Percentiles rank a stretch among this genome's conserved stretches.
These are phyloP conservation scores for Danionella cerebrum DNA, from an alignment of 2,113 vertebrate genomes.

Conservation along the genomic window DNA sequence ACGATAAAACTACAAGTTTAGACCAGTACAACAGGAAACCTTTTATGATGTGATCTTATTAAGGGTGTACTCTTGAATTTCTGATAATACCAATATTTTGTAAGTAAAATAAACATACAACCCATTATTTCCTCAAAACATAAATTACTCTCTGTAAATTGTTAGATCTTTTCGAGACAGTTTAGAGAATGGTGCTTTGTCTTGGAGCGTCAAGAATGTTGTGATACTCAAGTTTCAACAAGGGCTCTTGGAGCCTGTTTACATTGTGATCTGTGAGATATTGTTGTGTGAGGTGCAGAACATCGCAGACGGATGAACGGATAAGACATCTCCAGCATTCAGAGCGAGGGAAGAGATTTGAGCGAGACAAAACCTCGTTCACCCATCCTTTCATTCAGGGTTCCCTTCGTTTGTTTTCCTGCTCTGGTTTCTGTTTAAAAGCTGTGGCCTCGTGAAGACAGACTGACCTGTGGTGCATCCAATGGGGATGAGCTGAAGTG, in stretches of 20 bases:
- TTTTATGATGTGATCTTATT: no score
- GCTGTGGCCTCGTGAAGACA: not conserved
- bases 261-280: constrained; percentile 24
- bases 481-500: not conserved
- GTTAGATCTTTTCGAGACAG: not conserved
- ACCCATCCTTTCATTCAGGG: not conserved
- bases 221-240: constrained; percentile 9
- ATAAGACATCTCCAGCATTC: constrained; percentile 15
- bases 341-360: not conserved
- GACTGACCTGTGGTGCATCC: not conserved
- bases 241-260: constrained; percentile 23
- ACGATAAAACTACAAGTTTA: no score
- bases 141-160: not conserved
- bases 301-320: constrained; percentile 6
- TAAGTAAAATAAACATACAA: not conserved
- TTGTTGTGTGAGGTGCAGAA: constrained; percentile 4
- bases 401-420: not conserved
- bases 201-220: constrained; percentile 2
- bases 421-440: not conserved
- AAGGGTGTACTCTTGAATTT: no score
- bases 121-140: no score
- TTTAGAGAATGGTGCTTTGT: not conserved
- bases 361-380: not conserved
- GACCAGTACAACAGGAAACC: no score
- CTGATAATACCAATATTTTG: no score